Percentiles rank a stretch among this genome's conserved stretches.
Evolutionary conservation across 2,113 vertebrate genomes (phyloP).

Genomic region (Chroicocephalus ridibundus): DNA sequence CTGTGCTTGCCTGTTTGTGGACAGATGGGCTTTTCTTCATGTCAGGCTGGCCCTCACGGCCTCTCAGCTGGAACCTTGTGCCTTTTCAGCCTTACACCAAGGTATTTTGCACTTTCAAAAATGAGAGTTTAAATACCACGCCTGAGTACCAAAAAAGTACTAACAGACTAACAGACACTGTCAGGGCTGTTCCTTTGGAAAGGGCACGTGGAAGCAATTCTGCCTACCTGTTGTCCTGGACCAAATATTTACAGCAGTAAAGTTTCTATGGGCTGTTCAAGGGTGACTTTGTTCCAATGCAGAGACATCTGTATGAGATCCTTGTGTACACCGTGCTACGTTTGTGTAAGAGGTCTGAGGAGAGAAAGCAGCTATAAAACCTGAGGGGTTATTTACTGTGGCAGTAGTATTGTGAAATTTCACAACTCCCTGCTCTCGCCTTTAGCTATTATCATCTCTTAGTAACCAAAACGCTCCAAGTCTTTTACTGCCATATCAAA

Average conservation of each 20-base stretch:
- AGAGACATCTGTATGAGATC: neutral
- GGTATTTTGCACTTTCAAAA: neutral
- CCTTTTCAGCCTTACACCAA: neutral
- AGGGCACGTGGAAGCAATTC: neutral
- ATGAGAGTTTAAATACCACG: neutral
- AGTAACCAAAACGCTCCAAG: neutral
- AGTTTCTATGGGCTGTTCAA: neutral
- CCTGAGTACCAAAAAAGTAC: neutral
- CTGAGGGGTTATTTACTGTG: neutral
- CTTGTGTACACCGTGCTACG: neutral
- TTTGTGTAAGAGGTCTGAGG: neutral
- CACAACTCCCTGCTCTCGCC: neutral
- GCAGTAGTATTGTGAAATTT: neutral
- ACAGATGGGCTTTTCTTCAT: neutral
- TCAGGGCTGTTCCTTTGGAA: neutral
- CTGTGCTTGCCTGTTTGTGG: fast-evolving
- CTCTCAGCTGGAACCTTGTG: neutral
- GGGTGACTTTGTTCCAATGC: neutral
- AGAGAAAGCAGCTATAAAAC: neutral
- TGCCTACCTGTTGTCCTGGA: neutral
- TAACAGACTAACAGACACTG: neutral
- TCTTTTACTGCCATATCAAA: neutral
- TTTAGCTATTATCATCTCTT: neutral
- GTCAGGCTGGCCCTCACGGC: fast-evolving
- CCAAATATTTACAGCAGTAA: neutral